Conservation (phyloP, 2,113 vertebrate species). For the Tiliqua scincoides region DNA sequence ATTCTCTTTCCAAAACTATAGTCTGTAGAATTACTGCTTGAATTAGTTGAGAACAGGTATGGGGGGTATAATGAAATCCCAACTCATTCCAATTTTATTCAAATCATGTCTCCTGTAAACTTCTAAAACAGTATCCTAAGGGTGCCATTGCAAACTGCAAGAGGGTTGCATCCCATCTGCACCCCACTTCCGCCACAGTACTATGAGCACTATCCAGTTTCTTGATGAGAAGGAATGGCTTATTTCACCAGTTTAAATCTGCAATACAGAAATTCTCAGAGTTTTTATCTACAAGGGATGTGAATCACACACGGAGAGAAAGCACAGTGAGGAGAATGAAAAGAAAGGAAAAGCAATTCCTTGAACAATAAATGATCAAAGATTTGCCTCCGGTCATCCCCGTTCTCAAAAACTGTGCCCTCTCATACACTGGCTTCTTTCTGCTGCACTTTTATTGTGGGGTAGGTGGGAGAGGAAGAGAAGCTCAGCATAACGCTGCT, state of each 20-base stretch:
- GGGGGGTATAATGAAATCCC: too few relatives aligned
- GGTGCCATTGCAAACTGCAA: too few relatives aligned
- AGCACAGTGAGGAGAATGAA: not conserved
- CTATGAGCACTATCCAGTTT: too few relatives aligned
- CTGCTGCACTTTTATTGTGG: not conserved
- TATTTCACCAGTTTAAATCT: not conserved
- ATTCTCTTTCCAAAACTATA: not conserved
- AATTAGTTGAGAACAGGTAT: too few relatives aligned
- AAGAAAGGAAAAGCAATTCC: not conserved
- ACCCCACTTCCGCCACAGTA: too few relatives aligned
- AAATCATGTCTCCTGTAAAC: too few relatives aligned
- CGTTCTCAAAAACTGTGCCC: not conserved
- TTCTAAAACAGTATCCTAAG: too few relatives aligned
- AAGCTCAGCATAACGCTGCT: not conserved
- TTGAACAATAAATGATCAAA: not conserved
- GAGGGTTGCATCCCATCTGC: too few relatives aligned
- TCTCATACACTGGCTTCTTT: not conserved
- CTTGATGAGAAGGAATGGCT: not conserved
- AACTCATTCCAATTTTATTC: too few relatives aligned
- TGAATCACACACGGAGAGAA: not conserved
- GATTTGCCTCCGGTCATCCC: not conserved
- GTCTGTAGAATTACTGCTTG: too few relatives aligned
- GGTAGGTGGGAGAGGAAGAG: not conserved
- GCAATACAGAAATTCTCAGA: too few relatives aligned
- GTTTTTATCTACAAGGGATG: too few relatives aligned